Percentiles rank a stretch among this genome's conserved stretches.
phyloP scores from a whole-genome alignment of 2,113 vertebrate genomes.

The Pitta sordida region DNA sequence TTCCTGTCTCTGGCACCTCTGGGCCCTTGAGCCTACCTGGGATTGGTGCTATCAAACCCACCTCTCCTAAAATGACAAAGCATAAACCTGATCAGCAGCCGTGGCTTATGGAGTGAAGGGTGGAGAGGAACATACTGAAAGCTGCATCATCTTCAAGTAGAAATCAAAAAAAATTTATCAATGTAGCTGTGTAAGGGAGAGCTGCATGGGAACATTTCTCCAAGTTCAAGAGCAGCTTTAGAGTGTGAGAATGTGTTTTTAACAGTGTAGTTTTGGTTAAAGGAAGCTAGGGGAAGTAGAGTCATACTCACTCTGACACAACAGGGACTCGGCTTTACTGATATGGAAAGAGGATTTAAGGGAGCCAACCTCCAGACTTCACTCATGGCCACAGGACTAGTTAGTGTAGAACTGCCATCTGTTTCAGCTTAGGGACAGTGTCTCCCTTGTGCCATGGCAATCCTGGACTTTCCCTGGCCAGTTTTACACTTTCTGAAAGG shows the following conservation, averaged over 20 bases:
- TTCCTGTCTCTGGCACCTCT: neutral
- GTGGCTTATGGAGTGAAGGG: rapidly evolving
- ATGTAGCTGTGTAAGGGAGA: neutral
- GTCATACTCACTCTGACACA: neutral
- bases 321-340: neutral
- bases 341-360: neutral
- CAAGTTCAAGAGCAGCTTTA: neutral
- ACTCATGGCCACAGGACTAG: neutral
- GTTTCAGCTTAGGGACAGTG: neutral
- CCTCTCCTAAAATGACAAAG: neutral
- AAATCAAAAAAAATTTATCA: neutral
- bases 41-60: neutral
- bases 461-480: neutral
- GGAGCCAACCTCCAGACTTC: neutral
- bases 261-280: neutral
- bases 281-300: neutral
- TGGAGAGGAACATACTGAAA: neutral
- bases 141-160: neutral
- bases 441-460: neutral
- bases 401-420: neutral
- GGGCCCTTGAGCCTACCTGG: neutral
- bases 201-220: neutral
- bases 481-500: neutral
- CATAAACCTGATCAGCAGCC: neutral
- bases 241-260: neutral